Evolutionary conservation across 2,888 invertebrate genomes (phyloP), one percentile per base, ranked within the genome.

Genomic region (Eupithecia insigniata): DNA sequence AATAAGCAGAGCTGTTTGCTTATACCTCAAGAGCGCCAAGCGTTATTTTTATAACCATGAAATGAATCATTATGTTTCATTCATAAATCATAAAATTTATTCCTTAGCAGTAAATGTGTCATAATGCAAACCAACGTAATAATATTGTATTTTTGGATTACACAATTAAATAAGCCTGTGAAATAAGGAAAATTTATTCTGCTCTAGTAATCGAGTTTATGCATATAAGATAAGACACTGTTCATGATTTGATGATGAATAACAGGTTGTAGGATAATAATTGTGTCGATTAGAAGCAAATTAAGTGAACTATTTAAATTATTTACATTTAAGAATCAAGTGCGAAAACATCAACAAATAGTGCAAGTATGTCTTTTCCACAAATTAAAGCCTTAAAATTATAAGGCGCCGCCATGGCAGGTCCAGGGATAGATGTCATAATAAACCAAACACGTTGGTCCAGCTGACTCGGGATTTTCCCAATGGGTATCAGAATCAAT

Each of bases 81-180:
- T 72, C 36, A 72, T 69, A 43, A 61, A 67, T 18, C 12, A 10
- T 7, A 55, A 36, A 34, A 62, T 66, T 3, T n/a, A 62, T 10
- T 61, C 46, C 18, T 66, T 5, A 61, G 22, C 14, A 32, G 22
- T 51, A 51, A 34, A 26, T 64, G 64, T 28, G 58, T 73, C 55
- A 67, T 39, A 61, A 60, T 43, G 62, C 18, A 5, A 32, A 61
- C 18, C 46, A 4, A 4, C 1, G 4, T 36, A 62, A 60, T 18
- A n/a, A n/a, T n/a, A n/a, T n/a, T n/a, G n/a, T n/a, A n/a, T 34
- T 66, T 28, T 46, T 64, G 78, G 61, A 80, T 70, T 71, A 79
- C 34, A 51, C 30, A 43, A 51, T 58, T n/a, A n/a, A n/a, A n/a
- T n/a, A n/a, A n/a, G n/a, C 18, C 55, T 34, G 72, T 74, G 74